phyloP scores from a whole-genome alignment of 2,113 vertebrate species.

The Verasper variegatus region DNA sequence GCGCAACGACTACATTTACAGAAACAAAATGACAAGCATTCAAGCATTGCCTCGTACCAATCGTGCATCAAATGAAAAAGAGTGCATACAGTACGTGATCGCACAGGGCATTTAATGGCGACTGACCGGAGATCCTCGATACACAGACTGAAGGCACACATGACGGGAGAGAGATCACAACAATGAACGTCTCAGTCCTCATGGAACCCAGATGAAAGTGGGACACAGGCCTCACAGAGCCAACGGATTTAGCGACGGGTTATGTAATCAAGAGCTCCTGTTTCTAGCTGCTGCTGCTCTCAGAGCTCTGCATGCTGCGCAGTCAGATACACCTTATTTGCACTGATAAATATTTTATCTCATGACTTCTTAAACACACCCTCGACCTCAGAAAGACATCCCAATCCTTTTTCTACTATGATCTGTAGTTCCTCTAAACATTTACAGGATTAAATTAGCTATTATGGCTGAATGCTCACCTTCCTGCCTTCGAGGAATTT shows the following conservation, averaged over 20 bases:
- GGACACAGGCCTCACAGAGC: constrained; percentile 51
- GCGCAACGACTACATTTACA: constrained; percentile 1
- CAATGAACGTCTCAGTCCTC: constrained; percentile 59
- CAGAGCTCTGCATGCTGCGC: neutral
- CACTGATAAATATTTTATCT: constrained; percentile 12
- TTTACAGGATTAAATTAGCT: neutral
- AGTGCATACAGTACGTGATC: constrained; percentile 55
- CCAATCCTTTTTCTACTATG: neutral
- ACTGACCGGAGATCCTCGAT: constrained; percentile 99
- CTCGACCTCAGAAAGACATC: neutral
- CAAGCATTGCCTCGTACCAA: constrained; percentile 28
- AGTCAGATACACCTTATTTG: constrained; percentile 7
- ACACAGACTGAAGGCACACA: constrained; percentile 86
- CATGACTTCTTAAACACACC: neutral
- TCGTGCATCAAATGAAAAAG: constrained; percentile 60
- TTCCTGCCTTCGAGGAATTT: constrained; percentile 96
- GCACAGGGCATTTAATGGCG: constrained; percentile 51
- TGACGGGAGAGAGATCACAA: constrained; percentile 75
- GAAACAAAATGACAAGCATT: constrained; percentile 14
- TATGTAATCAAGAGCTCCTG: constrained; percentile 60
- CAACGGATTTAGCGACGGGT: constrained; percentile 49
- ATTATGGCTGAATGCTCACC: constrained; percentile 79
- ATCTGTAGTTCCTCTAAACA: neutral
- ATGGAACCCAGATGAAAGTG: constrained; percentile 55
- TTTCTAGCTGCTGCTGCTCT: constrained; percentile 38